Base-by-base conservation (phyloP, 2,888 invertebrate genomes). In the Schizotus pectinicornis region DNA sequence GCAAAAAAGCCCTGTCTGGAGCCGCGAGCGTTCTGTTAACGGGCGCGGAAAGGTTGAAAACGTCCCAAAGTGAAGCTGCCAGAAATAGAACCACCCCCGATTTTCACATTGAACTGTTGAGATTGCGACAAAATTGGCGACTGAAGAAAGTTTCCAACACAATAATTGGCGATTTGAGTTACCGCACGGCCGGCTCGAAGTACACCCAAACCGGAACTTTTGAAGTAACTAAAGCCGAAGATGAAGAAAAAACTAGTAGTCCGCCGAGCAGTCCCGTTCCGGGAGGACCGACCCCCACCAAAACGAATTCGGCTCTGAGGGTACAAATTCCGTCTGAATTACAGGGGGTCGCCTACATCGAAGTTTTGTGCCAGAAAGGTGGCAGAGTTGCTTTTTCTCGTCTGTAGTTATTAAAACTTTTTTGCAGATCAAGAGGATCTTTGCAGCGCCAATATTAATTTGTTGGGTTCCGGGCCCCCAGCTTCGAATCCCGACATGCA, bases 131-230 rank as follows among this genome's bases (percentile, higher is more conserved):
- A 74, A 95, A 94, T 74, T 98, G 97, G 97, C 84, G 97, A 42
- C 80, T 98, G n/a, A 95, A 97, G 76, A 97, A 97, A 82, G 94
- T 95, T 0, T 94, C 95, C 0, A 95, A 94, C 76, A 90, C 92
- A 0, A 98, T 98, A 55, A 91, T 98, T 49, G 98, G 98, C 0
- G 98, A 98, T 80, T 85, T 98, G 5, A 97, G 97, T 77, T 98
- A 97, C 75, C 86, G 95, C 61, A 95, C 96, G 73, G 96, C 96
- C 62, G 97, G 97, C 1, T 97, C 96, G 0, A 92, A 95, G 75
- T 97, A 92, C 76, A 89, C 89, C 59, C 95, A 96, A 81, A 92
- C 92, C 57, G 97, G 97, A 2, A 92, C 94, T 70, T 96, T 97
- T 83, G 96, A 97, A 83, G 96, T 97, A 1, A 92, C 91, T 0